Evolutionary conservation across 2,113 vertebrate species (phyloP).

Genomic region (Toxostoma redivivum): DNA sequence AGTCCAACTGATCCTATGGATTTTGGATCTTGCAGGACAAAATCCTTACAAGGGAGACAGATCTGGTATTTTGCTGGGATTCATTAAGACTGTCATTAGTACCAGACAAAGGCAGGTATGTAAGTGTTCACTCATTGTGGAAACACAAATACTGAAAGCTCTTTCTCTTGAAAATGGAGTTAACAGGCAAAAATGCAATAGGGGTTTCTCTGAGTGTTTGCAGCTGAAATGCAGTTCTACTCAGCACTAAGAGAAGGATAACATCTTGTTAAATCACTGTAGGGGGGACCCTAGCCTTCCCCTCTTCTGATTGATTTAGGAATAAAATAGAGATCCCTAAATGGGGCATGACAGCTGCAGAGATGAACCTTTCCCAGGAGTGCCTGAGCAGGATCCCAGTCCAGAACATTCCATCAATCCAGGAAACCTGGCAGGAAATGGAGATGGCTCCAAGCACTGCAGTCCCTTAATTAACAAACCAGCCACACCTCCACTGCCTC

Average conservation of each 20-base stretch:
- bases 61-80: neutral
- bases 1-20: neutral
- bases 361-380: neutral
- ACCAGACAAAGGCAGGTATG: neutral
- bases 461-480: neutral
- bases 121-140: neutral
- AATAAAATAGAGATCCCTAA: neutral
- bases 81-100: neutral
- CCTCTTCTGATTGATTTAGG: neutral
- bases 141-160: neutral
- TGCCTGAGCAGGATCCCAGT: neutral
- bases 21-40: neutral
- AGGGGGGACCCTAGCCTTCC: neutral
- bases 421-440: neutral
- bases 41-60: neutral
- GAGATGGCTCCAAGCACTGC: neutral
- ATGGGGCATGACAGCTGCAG: neutral
- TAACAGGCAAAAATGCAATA: neutral
- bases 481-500: neutral
- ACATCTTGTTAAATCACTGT: neutral
- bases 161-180: neutral
- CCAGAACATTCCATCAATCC: neutral
- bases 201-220: neutral
- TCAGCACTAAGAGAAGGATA: neutral
- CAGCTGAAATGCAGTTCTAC: neutral